Evolutionary conservation across 2,797 vertebrate genomes (phyloP).

Genomic region (Acipenser transmontanus): DNA sequence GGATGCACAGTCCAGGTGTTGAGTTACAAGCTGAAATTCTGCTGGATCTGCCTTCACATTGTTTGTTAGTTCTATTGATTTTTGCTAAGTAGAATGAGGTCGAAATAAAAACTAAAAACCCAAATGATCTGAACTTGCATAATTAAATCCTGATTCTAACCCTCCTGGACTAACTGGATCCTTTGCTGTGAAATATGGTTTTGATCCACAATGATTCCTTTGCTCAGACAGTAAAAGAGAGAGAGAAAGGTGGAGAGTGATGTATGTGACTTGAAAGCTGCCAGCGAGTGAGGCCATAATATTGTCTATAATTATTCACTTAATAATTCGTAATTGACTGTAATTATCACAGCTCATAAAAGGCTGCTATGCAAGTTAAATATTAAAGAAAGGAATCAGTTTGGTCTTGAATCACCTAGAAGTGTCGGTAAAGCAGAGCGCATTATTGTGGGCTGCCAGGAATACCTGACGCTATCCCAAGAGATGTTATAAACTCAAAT

Average conservation of each 20-base stretch:
- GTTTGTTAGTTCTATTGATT: too few relatives aligned
- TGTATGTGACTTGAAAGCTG: slow-evolving; percentile 4
- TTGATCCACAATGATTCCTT: too few relatives aligned
- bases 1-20: too few relatives aligned
- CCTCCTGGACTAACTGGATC: too few relatives aligned
- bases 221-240: background rate
- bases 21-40: too few relatives aligned
- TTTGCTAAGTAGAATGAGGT: too few relatives aligned
- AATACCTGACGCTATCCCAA: slow-evolving; percentile 28
- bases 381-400: slow-evolving; percentile 7
- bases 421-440: slow-evolving; percentile 15
- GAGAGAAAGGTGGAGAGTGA: background rate
- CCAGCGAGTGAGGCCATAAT: background rate
- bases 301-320: slow-evolving; percentile 8
- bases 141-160: too few relatives aligned
- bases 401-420: slow-evolving; percentile 24
- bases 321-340: background rate
- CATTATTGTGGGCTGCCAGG: slow-evolving; percentile 30
- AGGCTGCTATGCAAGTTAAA: slow-evolving; percentile 17
- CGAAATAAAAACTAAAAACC: too few relatives aligned
- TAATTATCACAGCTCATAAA: slow-evolving; percentile 4
- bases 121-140: too few relatives aligned
- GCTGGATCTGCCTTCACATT: too few relatives aligned
- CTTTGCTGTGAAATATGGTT: too few relatives aligned
- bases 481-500: slow-evolving; percentile 12